phyloP scores from a whole-genome alignment of 37 sponge, comb jelly and placozoan genomes.

The Amphimedon queenslandica region DNA sequence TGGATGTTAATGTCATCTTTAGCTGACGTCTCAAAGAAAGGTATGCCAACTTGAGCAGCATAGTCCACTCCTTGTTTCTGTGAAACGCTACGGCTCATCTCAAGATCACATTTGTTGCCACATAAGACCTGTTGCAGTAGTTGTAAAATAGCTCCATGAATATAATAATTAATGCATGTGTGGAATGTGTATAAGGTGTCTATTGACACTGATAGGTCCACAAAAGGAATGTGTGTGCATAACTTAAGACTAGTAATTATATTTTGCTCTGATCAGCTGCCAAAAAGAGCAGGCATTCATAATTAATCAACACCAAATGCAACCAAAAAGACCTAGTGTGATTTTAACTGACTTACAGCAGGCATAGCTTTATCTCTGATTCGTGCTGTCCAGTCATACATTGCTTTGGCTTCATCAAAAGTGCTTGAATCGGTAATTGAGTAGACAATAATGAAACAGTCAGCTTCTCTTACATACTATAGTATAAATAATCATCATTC shows the following conservation, averaged over 20 bases:
- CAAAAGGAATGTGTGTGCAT: no score
- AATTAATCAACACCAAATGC: no score
- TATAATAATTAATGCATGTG: no score
- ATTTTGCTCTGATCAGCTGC: no score
- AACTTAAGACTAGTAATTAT: no score
- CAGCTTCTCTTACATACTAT: conserved; percentile 73
- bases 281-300: no score
- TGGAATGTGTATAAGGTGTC: no score
- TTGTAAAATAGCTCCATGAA: neutral
- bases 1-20: conserved; percentile 61
- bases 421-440: conserved; percentile 66
- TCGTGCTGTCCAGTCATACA: conserved; percentile 58
- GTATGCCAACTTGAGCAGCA: conserved; percentile 56
- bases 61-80: conserved; percentile 43
- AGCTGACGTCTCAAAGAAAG: conserved; percentile 92
- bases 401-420: conserved; percentile 73
- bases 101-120: conserved; percentile 91
- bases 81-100: conserved; percentile 42
- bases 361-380: conserved; percentile 74
- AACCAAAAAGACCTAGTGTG: no score
- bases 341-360: conserved; percentile 67
- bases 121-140: conserved; percentile 72
- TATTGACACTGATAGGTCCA: no score
- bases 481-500: neutral
- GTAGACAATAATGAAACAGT: conserved; percentile 90